Evolutionary conservation across 2,113 vertebrate species (phyloP).

Genomic region (Dolichotis patagonum): DNA sequence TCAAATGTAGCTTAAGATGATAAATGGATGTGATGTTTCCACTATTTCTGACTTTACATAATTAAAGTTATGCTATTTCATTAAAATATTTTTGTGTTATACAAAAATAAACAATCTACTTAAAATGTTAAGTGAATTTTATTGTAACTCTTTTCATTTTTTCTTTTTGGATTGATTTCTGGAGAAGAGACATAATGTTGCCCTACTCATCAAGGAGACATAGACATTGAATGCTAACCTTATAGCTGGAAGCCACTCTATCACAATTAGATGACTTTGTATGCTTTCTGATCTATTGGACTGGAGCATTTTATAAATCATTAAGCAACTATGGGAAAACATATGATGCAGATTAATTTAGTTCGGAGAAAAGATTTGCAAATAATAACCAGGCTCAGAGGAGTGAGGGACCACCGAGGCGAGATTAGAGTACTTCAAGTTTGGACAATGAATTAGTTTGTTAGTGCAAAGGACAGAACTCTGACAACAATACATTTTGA

Average conservation of each 20-base stretch:
- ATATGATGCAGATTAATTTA: background rate
- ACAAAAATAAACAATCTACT: background rate
- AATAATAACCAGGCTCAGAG: conserved; percentile 11
- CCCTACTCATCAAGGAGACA: background rate
- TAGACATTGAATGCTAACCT: background rate
- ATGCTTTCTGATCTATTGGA: background rate
- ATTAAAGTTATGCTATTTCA: conserved; percentile 38
- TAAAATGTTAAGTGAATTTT: background rate
- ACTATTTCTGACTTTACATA: background rate
- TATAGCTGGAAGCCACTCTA: background rate
- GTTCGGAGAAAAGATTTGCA: background rate
- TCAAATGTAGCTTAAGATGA: background rate
- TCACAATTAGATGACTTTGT: background rate
- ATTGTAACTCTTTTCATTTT: background rate
- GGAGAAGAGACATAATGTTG: background rate
- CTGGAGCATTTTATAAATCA: background rate
- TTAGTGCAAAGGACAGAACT: background rate
- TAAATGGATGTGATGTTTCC: background rate
- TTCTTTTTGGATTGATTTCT: background rate
- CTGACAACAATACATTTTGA: background rate
- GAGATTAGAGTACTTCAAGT: background rate
- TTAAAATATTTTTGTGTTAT: conserved; percentile 2
- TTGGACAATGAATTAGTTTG: background rate
- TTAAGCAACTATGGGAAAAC: background rate
- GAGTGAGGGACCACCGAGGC: background rate